Conservation (phyloP, 1,140 invertebrate species). For the Trichoplusia ni region DNA sequence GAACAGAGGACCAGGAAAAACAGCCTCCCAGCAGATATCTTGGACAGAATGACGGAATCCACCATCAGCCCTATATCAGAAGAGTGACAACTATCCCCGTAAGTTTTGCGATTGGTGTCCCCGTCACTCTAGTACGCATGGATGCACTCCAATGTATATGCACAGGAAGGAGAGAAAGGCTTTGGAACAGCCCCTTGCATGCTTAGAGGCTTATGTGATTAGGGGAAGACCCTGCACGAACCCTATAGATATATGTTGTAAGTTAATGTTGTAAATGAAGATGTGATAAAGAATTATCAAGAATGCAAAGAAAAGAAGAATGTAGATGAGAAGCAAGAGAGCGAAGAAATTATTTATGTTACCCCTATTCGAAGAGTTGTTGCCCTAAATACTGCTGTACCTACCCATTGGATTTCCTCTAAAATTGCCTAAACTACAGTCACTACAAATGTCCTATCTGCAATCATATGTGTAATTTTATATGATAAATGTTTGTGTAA, state of each 20-base stretch:
- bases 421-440: too few relatives aligned
- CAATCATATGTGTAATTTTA: too few relatives aligned
- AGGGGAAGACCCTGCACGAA: slow-evolving; percentile 68
- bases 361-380: background rate
- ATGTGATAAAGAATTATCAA: background rate
- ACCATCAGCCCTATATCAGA: slow-evolving; percentile 52
- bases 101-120: slow-evolving; percentile 70
- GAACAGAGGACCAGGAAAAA: slow-evolving; percentile 72
- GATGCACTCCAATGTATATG: slow-evolving; percentile 64
- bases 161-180: slow-evolving; percentile 57
- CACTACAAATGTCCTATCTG: too few relatives aligned
- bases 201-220: slow-evolving; percentile 77
- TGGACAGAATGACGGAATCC: slow-evolving; percentile 58
- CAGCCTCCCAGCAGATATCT: slow-evolving; percentile 73
- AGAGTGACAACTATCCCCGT: slow-evolving; percentile 74
- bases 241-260: slow-evolving; percentile 70
- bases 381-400: background rate
- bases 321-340: slow-evolving; percentile 16
- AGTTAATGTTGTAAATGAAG: slow-evolving; percentile 44
- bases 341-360: slow-evolving; percentile 3
- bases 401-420: too few relatives aligned
- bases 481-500: too few relatives aligned
- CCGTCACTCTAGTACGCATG: slow-evolving; percentile 75
- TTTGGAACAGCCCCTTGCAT: slow-evolving; percentile 76
- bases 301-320: slow-evolving; percentile 17